phyloP scores from a whole-genome alignment of 2,113 vertebrate genomes.

The Upupa epops region DNA sequence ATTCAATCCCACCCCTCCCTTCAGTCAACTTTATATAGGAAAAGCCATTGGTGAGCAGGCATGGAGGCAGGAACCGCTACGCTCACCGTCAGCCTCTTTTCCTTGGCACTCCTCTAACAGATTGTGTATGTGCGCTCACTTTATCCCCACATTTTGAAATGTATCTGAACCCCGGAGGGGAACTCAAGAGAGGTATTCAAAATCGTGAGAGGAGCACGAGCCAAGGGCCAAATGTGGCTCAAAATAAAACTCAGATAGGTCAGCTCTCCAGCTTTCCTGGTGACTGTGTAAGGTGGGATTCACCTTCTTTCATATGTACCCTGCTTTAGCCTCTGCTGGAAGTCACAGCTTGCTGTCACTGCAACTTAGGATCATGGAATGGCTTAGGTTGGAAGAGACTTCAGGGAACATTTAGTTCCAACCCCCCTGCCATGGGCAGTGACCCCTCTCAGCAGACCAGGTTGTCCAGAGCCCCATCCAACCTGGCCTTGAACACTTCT shows the following conservation, averaged over 20 bases:
- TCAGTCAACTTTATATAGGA: slow-evolving; percentile 74
- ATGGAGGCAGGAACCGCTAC: slow-evolving; percentile 4
- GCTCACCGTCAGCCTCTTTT: background rate
- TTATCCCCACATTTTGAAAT: background rate
- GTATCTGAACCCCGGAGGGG: background rate
- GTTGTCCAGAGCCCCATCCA: too few species aligned
- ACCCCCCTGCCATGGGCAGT: too few species aligned
- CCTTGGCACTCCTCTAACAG: background rate
- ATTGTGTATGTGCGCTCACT: background rate
- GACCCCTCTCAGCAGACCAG: too few species aligned
- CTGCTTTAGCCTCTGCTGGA: background rate
- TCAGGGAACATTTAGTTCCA: too few species aligned
- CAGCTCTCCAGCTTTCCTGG: background rate
- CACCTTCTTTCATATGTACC: background rate
- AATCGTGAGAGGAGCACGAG: background rate
- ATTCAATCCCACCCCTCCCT: slow-evolving; percentile 81
- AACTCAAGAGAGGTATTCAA: background rate
- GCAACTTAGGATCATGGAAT: background rate
- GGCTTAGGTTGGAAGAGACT: too few species aligned
- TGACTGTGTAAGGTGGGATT: background rate
- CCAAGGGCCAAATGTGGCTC: background rate
- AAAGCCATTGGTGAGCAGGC: slow-evolving; percentile 26
- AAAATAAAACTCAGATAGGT: background rate
- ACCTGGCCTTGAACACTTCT: too few species aligned
- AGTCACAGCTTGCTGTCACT: background rate